These are phyloP conservation scores for Setipinna tenuifilis DNA, from an alignment of 2,797 vertebrate genomes.

Conservation along the genomic window DNA sequence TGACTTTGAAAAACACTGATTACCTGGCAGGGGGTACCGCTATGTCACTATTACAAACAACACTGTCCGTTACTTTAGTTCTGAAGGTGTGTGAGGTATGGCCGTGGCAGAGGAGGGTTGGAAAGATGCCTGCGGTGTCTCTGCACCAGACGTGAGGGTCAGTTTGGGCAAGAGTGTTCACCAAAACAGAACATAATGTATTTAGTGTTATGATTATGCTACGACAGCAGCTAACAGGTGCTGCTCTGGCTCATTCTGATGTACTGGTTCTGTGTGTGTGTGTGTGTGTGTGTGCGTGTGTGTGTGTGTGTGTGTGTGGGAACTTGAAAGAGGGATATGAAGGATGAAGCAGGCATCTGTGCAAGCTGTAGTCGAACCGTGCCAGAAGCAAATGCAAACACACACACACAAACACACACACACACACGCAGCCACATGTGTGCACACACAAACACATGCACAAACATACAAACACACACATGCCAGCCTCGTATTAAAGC, in stretches of 20 bases:
- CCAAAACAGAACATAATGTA: not conserved
- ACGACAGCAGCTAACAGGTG: conserved; percentile 9
- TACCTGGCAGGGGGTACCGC: not conserved
- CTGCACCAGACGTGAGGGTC: not conserved
- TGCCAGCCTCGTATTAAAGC: not conserved
- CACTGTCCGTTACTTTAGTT: not conserved
- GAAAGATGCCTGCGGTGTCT: not conserved
- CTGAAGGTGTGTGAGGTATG: not conserved
- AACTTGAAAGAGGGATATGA: conserved; percentile 18
- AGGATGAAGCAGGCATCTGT: conserved; percentile 16
- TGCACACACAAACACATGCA: not conserved
- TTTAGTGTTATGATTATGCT: conserved; percentile 4
- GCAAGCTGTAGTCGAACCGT: conserved; percentile 9
- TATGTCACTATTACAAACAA: not conserved
- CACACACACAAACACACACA: conserved; percentile 22
- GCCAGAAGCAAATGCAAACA: conserved; percentile 14
- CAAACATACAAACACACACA: not conserved
- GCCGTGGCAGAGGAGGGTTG: not conserved
- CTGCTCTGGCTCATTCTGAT: not conserved
- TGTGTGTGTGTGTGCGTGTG: not conserved
- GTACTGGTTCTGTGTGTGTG: not conserved
- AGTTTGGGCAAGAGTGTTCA: not conserved
- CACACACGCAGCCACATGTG: not conserved
- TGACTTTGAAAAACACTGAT: not conserved
- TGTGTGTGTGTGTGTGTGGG: not conserved